A percentile compares a stretch with the other conserved stretches of the same genome.
phyloP scores from a whole-genome alignment of 2,888 invertebrate genomes.

The Icerya purchasi region DNA sequence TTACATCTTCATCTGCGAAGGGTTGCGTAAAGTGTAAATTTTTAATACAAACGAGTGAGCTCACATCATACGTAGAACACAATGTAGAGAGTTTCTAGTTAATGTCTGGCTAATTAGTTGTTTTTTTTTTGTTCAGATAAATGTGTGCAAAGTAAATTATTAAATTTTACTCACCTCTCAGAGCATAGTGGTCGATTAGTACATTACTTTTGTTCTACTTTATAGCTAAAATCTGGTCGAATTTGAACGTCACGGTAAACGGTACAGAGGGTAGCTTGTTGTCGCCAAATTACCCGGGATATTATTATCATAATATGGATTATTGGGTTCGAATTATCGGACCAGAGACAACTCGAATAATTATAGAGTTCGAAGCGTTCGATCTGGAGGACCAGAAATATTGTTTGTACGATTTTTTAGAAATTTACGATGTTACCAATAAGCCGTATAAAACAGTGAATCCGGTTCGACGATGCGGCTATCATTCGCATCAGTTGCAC shows the following conservation, averaged over 20 bases:
- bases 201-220: not conserved
- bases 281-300: conserved; percentile 45
- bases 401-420: conserved; percentile 58
- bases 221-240: conserved; percentile 27
- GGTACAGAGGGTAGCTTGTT: conserved; percentile 40
- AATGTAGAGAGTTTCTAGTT: too few species aligned
- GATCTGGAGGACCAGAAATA: conserved; percentile 54
- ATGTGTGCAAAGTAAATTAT: too few species aligned
- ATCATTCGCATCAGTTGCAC: conserved; percentile 11
- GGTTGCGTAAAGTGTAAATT: too few species aligned
- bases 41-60: too few species aligned
- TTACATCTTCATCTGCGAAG: too few species aligned
- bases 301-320: conserved; percentile 49
- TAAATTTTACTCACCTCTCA: too few species aligned
- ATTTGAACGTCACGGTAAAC: conserved; percentile 40
- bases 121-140: too few species aligned
- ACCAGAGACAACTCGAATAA: conserved; percentile 40
- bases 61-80: too few species aligned
- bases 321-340: conserved; percentile 45
- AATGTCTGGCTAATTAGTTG: too few species aligned
- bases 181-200: too few species aligned
- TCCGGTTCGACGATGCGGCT: conserved; percentile 17
- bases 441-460: not conserved
- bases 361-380: conserved; percentile 42
- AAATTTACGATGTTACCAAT: conserved; percentile 26